Evolutionary conservation across 2,888 invertebrate species (phyloP), one percentile per base, ranked within the genome.

Genomic region (Brachyptera risi): DNA sequence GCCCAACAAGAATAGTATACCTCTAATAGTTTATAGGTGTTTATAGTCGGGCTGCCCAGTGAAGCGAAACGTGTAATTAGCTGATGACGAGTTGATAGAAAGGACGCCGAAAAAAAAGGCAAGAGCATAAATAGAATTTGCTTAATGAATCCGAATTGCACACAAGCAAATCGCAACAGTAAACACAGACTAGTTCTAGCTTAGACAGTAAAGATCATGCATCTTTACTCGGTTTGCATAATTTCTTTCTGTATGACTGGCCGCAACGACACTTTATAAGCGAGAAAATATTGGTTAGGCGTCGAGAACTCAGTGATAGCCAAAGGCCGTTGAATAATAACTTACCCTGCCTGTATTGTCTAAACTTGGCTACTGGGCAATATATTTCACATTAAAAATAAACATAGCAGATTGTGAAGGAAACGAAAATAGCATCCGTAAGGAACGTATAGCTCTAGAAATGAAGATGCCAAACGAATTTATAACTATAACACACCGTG

Each of bases 311-410:
- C 23, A 7, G 47, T n/a, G 23, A 47, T 47, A 11, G 47, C 42
- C 42, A n/a, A 17, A 11, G 24, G 23, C 47, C 23, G 21, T 24
- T n/a, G 24, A 47, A 47, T 47, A 17, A 54, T 54, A 54, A 54
- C 54, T 54, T 57, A 57, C 35, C 27, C 38, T 50, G 56, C 23
- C 40, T 56, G 58, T 56, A 62, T 62, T 62, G 62, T 62, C 59
- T 58, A 62, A 58, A 62, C 59, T 62, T 62, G 62, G 62, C 62
- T 21, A 44, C 59, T 59, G 35, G 54, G 54, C 54, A 54, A 35
- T 47, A 54, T 37, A 37, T 35, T 19, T 35, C 21, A 54, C 35
- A 23, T 54, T 37, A 54, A 35, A 54, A 54, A 54, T 54, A 54
- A 37, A 54, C 54, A 54, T 37, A 24, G 54, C 54, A 31, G 54